These are phyloP conservation scores for Anguilla pacifica DNA, from an alignment of 2,797 vertebrate species.

Conservation along the genomic window DNA sequence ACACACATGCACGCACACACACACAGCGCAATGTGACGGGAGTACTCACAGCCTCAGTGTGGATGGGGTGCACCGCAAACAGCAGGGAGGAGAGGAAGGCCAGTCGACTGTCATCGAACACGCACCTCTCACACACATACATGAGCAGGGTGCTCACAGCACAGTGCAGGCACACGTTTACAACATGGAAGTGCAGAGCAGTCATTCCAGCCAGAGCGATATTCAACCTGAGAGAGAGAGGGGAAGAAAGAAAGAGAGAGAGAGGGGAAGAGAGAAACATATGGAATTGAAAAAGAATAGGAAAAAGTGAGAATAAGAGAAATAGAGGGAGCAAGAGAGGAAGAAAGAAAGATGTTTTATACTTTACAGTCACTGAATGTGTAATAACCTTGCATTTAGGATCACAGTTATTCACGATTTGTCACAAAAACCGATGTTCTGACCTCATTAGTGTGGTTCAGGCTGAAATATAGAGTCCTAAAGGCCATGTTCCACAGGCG, in stretches of 20 bases:
- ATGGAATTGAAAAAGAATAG: too few relatives aligned
- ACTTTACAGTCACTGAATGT: neutral
- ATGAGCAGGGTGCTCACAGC: conserved; percentile 85
- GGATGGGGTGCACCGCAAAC: conserved; percentile 82
- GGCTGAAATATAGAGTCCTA: neutral
- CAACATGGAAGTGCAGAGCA: conserved; percentile 87
- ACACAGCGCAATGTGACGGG: neutral
- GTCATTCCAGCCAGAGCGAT: conserved; percentile 85
- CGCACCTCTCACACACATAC: conserved; percentile 81
- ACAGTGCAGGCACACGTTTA: conserved; percentile 87
- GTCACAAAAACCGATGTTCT: neutral
- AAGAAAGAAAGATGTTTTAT: neutral
- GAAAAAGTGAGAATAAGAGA: neutral
- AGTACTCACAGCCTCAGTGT: conserved; percentile 88
- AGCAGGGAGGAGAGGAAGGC: conserved; percentile 86
- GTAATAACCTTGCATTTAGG: neutral
- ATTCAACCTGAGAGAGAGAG: conserved; percentile 79
- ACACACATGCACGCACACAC: neutral
- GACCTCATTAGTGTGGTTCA: neutral
- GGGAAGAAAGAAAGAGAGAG: neutral
- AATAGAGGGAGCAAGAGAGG: neutral
- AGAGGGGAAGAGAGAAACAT: neutral
- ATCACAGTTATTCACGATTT: neutral
- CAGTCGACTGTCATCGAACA: conserved; percentile 78
- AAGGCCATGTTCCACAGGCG: too few relatives aligned